phyloP scores from a whole-genome alignment of 2,797 vertebrate species.

The Phalanger gymnotis region DNA sequence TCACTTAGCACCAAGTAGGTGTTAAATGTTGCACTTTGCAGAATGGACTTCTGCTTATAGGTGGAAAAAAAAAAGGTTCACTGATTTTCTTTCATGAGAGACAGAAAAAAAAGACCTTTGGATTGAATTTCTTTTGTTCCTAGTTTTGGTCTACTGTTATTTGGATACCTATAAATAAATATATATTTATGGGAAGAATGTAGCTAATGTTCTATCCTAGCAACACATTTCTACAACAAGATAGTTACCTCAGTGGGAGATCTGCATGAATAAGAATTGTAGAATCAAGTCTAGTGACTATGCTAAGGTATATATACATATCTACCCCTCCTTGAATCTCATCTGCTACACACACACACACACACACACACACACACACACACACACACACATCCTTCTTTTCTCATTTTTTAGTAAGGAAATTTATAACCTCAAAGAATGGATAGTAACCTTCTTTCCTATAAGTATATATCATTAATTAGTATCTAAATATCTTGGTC shows the following conservation, averaged over 20 bases:
- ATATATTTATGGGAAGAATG: constrained; percentile 3
- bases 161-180: neutral
- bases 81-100: constrained; percentile 40
- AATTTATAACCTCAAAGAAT: neutral
- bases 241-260: neutral
- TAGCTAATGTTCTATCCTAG: constrained; percentile 5
- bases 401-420: neutral
- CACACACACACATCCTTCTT: neutral
- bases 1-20: neutral
- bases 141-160: constrained; percentile 26
- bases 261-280: neutral
- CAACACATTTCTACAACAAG: constrained; percentile 16
- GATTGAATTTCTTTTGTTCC: constrained; percentile 43
- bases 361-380: neutral
- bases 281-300: neutral
- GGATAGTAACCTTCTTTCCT: neutral
- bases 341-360: neutral
- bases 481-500: constrained; percentile 51
- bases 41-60: constrained; percentile 30
- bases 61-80: neutral
- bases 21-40: constrained; percentile 1
- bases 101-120: constrained; percentile 30
- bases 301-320: neutral
- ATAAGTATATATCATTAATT: constrained; percentile 34
- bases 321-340: neutral